Evolutionary conservation across 1,140 invertebrate species (phyloP).

Genomic region (Calephelis nemesis): DNA sequence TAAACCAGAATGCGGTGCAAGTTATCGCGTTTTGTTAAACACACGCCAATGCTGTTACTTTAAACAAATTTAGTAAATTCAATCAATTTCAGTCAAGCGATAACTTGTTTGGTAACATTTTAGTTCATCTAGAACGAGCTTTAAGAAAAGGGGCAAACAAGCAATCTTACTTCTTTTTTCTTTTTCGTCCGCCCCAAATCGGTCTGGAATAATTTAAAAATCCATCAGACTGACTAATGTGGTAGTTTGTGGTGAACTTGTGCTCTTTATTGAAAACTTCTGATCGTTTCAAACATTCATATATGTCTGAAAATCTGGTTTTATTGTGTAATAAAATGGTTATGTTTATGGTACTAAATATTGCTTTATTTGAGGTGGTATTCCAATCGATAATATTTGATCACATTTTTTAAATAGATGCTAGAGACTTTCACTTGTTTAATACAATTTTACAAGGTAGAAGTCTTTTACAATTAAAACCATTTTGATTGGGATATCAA

Average conservation of each 20-base stretch:
- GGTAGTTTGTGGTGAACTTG: not conserved
- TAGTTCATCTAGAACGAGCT: conserved; percentile 69
- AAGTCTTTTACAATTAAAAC: too few species aligned
- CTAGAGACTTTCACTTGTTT: too few species aligned
- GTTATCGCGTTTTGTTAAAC: conserved; percentile 61
- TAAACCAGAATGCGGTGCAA: conserved; percentile 67
- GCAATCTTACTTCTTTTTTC: conserved; percentile 96
- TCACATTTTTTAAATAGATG: too few species aligned
- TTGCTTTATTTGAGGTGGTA: too few species aligned
- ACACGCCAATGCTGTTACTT: conserved; percentile 51
- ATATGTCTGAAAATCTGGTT: not conserved
- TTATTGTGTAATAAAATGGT: too few species aligned
- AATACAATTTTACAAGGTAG: too few species aligned
- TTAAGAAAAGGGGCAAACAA: conserved; percentile 78
- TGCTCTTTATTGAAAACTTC: not conserved
- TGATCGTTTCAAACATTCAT: not conserved
- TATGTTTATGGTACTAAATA: too few species aligned
- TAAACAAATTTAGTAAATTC: not conserved
- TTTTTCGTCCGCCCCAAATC: conserved; percentile 96
- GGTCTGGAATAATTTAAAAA: conserved; percentile 85
- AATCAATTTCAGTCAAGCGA: conserved; percentile 66
- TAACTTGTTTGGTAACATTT: conserved; percentile 59
- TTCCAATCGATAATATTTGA: too few species aligned
- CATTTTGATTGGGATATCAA: too few species aligned
- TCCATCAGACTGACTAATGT: conserved; percentile 45